A percentile compares a stretch with the other conserved stretches of the same genome.
Evolutionary conservation across 64 coral and sea anemone genomes (phyloP).

Genomic region (Trachythela sp.): DNA sequence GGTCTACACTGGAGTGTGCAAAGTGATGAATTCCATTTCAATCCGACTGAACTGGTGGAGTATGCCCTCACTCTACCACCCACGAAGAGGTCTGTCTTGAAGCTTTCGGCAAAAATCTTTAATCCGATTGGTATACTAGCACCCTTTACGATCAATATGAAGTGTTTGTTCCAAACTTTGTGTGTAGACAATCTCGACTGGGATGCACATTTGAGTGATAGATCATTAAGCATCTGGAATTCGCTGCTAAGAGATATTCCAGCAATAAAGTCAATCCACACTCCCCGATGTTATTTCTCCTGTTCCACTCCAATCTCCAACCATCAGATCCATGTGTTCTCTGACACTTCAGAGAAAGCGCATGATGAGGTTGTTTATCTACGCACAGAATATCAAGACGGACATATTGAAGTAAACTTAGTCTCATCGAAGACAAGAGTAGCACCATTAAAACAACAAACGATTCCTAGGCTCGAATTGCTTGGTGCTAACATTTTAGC

Average conservation of each 20-base stretch:
- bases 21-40: neutral
- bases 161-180: neutral
- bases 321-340: constrained; percentile 33
- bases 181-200: neutral
- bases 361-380: constrained; percentile 26
- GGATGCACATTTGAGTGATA: neutral
- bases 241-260: neutral
- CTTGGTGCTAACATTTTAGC: constrained; percentile 19
- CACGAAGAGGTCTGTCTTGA: neutral
- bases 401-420: constrained; percentile 26
- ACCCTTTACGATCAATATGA: too few relatives aligned
- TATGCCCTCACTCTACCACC: neutral
- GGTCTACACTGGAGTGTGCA: too few relatives aligned
- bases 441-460: constrained; percentile 6
- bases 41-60: neutral
- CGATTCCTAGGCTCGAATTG: constrained; percentile 27
- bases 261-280: neutral
- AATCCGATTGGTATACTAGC: neutral
- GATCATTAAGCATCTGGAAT: neutral
- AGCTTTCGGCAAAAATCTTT: too few relatives aligned
- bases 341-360: neutral
- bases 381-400: constrained; percentile 18
- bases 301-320: too few relatives aligned
- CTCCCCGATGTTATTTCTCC: neutral
- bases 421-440: constrained; percentile 30